phyloP scores from a whole-genome alignment of 2,797 vertebrate genomes.

The Lutjanus campechanus region DNA sequence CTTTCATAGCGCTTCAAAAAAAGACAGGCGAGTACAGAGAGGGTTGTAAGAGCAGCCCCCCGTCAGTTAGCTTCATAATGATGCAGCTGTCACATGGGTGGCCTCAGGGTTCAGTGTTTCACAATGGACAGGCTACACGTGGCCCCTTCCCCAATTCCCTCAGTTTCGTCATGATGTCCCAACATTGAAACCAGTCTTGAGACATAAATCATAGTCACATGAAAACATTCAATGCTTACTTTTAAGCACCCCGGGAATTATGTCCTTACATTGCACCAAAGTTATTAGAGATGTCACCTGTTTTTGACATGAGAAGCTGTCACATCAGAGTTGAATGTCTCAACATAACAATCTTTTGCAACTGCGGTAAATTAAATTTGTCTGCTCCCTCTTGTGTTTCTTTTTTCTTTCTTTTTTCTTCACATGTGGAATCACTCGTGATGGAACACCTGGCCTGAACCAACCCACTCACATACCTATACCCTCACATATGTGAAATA shows the following conservation, averaged over 20 bases:
- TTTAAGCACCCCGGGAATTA: neutral
- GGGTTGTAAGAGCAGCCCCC: neutral
- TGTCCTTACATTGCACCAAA: neutral
- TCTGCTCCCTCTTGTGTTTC: conserved; percentile 75
- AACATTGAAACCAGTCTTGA: conserved; percentile 1
- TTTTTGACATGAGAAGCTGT: neutral
- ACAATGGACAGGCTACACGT: conserved; percentile 1
- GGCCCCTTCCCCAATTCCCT: neutral
- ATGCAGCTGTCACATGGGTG: conserved; percentile 29
- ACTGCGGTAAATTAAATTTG: conserved; percentile 56
- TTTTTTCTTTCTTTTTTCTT: conserved; percentile 56
- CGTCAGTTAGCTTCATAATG: conserved; percentile 15
- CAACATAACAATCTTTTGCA: conserved; percentile 11
- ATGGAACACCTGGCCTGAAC: conserved; percentile 25
- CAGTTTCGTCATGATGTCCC: neutral
- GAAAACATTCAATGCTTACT: neutral
- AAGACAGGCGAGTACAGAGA: neutral
- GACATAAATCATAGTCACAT: neutral
- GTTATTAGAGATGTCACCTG: neutral
- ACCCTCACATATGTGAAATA: conserved; percentile 2
- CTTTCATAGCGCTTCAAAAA: conserved; percentile 7
- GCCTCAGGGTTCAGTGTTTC: conserved; percentile 29
- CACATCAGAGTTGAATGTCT: neutral
- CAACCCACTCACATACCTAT: conserved; percentile 1
- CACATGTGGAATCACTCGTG: conserved; percentile 67